Base-by-base conservation (phyloP, 2,113 vertebrate genomes). In the Saimiri boliviensis region DNA sequence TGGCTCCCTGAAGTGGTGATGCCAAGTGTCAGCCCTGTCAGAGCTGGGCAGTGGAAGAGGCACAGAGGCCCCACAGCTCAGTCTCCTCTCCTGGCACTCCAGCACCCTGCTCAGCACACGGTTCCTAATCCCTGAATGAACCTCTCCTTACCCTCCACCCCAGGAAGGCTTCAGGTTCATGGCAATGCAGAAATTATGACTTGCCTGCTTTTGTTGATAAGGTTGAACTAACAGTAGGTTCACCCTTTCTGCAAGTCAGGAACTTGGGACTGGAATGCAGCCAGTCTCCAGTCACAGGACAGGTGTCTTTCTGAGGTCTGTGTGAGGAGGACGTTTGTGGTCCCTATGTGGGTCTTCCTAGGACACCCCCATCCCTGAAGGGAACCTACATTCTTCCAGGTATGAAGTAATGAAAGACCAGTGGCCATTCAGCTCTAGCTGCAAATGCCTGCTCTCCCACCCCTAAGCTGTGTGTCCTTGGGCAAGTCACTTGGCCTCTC, bases 141-240 rank as follows among this genome's bases (percentile, higher is more conserved):
- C 97, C 91, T 97, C 91, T 96, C 88, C 90, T 97, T 96, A 89
- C 86, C 85, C 76, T 94, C 96, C 70, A 47, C 83, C 86, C 79
- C 93, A 82, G 95, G 95, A 89, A 49, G 86, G 3, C 80, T 82
- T 70, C 0, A 1, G 13, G 6, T 20, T n/a, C 16, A 0, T 0
- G 0, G 66, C 0, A 0, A n/a, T 5, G 35, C 2, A 2, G 37
- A 74, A 30, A 40, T 1, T 2, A 32, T 3, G n/a, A 70, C 5
- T 32, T 6, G 20, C 37, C 1, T 42, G 45, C 20, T 0, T n/a
- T 30, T 27, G n/a, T 1, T 6, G 7, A 32, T 14, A 4, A 7
- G 40, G 47, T 1, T 37, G 30, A 23, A 68, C 16, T 66, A 52
- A 23, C 8, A 32, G 9, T 68, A 58, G 17, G 8, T 0, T 14